These are phyloP conservation scores for Macrotis lagotis DNA, from an alignment of 2,113 vertebrate species.

Conservation along the genomic window DNA sequence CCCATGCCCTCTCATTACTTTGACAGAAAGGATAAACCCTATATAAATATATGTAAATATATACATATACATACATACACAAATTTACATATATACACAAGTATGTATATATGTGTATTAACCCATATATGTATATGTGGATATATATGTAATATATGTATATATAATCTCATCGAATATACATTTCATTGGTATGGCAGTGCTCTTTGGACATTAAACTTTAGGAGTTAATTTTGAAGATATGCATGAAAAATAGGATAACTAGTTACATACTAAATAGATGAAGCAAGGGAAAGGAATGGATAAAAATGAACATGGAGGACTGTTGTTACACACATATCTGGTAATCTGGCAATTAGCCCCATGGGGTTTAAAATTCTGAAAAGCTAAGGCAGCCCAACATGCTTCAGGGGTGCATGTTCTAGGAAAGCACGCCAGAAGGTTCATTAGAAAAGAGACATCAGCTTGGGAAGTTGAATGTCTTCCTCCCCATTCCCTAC, in stretches of 20 bases:
- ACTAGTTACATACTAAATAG: background rate
- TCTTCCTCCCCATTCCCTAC: slow-evolving; percentile 55
- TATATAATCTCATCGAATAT: no score
- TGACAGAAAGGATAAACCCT: background rate
- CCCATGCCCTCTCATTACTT: background rate
- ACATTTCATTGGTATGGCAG: background rate
- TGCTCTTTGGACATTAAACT: slow-evolving; percentile 20
- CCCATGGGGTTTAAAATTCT: slow-evolving; percentile 47
- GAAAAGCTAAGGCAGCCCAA: slow-evolving; percentile 42
- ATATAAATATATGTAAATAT: background rate
- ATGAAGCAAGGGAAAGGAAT: slow-evolving; percentile 21
- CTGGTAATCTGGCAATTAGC: slow-evolving; percentile 47
- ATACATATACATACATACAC: no score
- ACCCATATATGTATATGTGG: no score
- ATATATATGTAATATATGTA: no score
- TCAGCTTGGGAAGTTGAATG: slow-evolving; percentile 13
- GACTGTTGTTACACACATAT: slow-evolving; percentile 55
- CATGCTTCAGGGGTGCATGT: slow-evolving; percentile 41
- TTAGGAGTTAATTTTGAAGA: slow-evolving; percentile 37
- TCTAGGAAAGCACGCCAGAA: slow-evolving; percentile 47
- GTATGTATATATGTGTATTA: no score
- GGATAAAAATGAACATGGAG: slow-evolving; percentile 42
- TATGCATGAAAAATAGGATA: slow-evolving; percentile 43
- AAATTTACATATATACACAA: no score
- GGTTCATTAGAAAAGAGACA: slow-evolving; percentile 59